Evolutionary conservation across 2,797 vertebrate genomes (phyloP).

Genomic region (Sus cebifrons): DNA sequence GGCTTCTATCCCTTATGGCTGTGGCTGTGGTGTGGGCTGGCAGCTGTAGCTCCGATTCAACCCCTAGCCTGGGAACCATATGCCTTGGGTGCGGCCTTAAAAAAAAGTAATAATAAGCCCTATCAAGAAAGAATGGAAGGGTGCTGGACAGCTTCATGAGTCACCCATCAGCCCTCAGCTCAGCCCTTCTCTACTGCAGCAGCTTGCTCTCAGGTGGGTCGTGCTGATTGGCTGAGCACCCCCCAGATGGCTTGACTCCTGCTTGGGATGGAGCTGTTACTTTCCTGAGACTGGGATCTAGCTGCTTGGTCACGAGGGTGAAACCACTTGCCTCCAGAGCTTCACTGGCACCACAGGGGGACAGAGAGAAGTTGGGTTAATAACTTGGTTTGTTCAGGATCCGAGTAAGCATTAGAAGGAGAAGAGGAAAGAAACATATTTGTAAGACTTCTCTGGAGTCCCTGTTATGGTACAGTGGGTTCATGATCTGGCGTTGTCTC

Average conservation of each 20-base stretch:
- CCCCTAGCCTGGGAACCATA: too few relatives aligned
- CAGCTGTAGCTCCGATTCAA: too few relatives aligned
- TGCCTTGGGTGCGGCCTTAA: too few relatives aligned
- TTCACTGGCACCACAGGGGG: background rate
- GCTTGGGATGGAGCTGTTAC: background rate
- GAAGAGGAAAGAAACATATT: background rate
- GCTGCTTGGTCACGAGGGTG: too few relatives aligned
- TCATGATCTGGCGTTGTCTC: too few relatives aligned
- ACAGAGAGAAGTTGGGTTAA: background rate
- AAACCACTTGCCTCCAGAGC: background rate
- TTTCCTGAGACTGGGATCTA: background rate
- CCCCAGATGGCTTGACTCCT: background rate
- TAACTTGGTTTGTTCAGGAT: background rate
- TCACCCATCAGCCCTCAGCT: background rate
- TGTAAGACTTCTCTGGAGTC: background rate
- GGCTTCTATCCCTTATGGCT: too few relatives aligned
- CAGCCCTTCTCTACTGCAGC: accelerated
- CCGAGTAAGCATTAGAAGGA: background rate
- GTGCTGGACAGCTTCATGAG: accelerated
- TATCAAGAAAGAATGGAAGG: background rate
- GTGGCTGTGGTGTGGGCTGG: too few relatives aligned
- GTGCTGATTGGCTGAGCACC: background rate
- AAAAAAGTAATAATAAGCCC: too few relatives aligned
- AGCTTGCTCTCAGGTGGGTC: background rate
- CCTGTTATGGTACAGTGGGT: too few relatives aligned